A percentile compares a stretch with the other conserved stretches of the same genome.
Evolutionary conservation across 2,797 vertebrate genomes (phyloP).

Genomic region (Paramormyrops hopkinsi): DNA sequence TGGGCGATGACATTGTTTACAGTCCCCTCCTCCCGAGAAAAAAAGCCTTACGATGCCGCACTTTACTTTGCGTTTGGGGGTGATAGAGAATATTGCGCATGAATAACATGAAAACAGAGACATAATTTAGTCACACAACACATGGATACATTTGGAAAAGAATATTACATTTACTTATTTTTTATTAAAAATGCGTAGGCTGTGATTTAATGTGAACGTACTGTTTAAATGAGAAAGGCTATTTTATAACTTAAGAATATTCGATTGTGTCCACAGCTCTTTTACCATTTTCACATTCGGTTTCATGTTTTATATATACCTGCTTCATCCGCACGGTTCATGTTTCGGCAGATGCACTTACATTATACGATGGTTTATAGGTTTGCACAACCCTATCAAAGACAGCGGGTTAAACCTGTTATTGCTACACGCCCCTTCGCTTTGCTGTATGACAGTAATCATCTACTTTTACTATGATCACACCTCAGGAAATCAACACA

Average conservation of each 20-base stretch:
- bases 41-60: neutral
- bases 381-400: neutral
- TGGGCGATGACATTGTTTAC: slow-evolving; percentile 14
- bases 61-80: neutral
- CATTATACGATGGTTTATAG: neutral
- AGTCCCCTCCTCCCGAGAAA: neutral
- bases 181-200: neutral
- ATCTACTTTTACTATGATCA: neutral
- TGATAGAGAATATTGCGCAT: neutral
- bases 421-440: neutral
- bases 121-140: neutral
- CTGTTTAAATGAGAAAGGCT: neutral
- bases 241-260: neutral
- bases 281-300: neutral
- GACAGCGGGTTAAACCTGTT: slow-evolving; percentile 4
- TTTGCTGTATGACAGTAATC: neutral
- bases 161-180: neutral
- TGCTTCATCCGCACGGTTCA: neutral
- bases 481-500: neutral
- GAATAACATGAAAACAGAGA: neutral
- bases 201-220: neutral
- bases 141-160: neutral
- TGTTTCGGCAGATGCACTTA: neutral
- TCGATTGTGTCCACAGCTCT: neutral
- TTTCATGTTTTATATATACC: neutral